Conservation (phyloP, 1,140 invertebrate species). For the Pararge aegeria region DNA sequence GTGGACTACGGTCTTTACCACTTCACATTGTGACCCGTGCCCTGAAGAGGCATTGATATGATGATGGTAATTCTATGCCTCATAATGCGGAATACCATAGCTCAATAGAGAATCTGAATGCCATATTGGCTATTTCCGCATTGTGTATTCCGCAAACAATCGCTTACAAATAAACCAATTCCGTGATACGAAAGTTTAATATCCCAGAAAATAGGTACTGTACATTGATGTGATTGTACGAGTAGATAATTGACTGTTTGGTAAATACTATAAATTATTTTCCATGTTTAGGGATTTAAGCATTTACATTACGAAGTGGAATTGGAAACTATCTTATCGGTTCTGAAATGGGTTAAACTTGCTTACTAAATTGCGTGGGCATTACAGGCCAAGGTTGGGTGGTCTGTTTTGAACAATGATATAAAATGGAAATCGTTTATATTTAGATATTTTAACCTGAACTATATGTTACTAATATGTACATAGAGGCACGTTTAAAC, state of each 20-base stretch:
- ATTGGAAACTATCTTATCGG: background rate
- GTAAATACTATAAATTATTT: too few relatives aligned
- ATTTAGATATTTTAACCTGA: too few relatives aligned
- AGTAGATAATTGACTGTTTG: too few relatives aligned
- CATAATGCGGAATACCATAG: background rate
- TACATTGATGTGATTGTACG: background rate
- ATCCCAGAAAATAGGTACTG: background rate
- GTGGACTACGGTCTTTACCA: too few relatives aligned
- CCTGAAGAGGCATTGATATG: too few relatives aligned
- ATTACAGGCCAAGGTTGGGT: background rate
- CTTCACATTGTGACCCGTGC: too few relatives aligned
- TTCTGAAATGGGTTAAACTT: background rate
- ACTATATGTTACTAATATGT: too few relatives aligned
- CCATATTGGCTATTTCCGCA: too few relatives aligned
- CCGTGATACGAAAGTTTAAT: conserved; percentile 4
- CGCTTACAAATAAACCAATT: background rate
- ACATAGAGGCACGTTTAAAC: too few relatives aligned
- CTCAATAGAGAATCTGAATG: background rate
- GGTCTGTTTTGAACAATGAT: background rate
- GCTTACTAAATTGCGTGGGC: background rate
- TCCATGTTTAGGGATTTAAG: too few relatives aligned
- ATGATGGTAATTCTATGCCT: conserved; percentile 26
- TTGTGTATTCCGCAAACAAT: conserved; percentile 8
- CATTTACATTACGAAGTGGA: background rate
- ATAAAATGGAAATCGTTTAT: too few relatives aligned